A percentile compares a stretch with the other conserved stretches of the same genome.
Conservation (phyloP, 2,113 vertebrate genomes). For the Mesitornis unicolor region DNA sequence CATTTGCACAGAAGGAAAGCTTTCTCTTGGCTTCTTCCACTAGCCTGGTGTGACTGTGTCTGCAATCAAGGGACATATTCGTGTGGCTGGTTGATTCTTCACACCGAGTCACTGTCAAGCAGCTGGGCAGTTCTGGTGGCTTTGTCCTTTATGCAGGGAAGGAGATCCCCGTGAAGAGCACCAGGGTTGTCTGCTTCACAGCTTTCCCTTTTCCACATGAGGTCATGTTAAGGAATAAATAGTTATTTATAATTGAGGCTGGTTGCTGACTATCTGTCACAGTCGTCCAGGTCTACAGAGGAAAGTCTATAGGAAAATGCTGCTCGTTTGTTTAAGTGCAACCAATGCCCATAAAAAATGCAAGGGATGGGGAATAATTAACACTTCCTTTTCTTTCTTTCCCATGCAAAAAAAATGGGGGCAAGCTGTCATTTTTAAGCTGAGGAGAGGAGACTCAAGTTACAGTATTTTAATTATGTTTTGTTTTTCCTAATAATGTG, state of each 20-base stretch:
- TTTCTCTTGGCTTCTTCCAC: conserved; percentile 24
- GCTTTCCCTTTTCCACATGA: neutral
- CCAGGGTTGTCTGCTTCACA: neutral
- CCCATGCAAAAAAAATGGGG: neutral
- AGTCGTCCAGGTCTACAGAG: neutral
- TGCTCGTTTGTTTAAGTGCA: neutral
- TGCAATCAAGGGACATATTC: neutral
- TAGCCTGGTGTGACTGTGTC: neutral
- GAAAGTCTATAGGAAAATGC: neutral
- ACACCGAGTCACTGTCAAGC: neutral
- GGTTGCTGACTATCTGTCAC: neutral
- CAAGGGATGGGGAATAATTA: neutral
- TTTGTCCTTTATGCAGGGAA: neutral
- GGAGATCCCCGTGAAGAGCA: neutral
- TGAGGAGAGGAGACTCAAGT: neutral
- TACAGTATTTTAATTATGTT: neutral
- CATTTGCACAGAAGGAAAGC: neutral
- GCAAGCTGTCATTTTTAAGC: neutral
- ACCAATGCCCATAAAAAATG: neutral
- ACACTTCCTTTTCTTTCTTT: neutral
- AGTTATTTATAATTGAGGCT: neutral
- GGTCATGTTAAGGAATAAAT: neutral
- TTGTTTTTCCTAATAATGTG: neutral
- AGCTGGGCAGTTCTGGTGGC: neutral
- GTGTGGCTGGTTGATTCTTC: neutral